Base-by-base conservation (phyloP, 2,797 vertebrate genomes). In the Hippopotamyrus pictus region DNA sequence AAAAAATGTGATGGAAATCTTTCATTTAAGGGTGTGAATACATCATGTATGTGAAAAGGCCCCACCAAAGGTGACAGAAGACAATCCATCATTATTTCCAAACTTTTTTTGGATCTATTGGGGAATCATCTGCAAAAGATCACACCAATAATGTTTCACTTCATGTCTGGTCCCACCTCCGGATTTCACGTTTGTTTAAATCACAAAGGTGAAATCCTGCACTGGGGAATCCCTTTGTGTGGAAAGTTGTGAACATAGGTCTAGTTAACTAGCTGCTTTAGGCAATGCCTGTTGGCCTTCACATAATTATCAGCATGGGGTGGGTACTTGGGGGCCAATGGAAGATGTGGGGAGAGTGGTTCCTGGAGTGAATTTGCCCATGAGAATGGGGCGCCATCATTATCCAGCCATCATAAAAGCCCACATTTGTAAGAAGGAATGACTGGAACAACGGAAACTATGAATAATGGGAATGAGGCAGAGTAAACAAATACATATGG, bases 191-290 rank as follows among this genome's bases (percentile, higher is more conserved):
- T 33, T 37, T 73, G n/a, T 89, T 65, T 44, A 83, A 57, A 50
- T 62, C 17, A 44, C 46, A 19, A 57, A 29, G 48, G 54, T 19
- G 44, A 89, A 57, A 85, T 12, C 84, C 95, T 95, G 94, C 96
- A 94, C 95, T 92, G 92, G 94, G 95, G 93, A 93, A 93, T 94
- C 91, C 92, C 88, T 92, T 84, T 89, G 91, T 93, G 93, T 91
- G 93, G 93, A 83, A 51, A 9, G 50, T 62, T 91, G 92, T 94
- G 93, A 94, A 95, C 37, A 94, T 92, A 92, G 22, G 29, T 69
- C 82, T 69, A 12, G 82, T 41, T 59, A 54, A 37, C 85, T 19
- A 87, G 88, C 76, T 25, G 53, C 92, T 93, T 93, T 93, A 93
- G 92, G 90, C 51, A 86, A 92, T 91, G 93, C 93, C 93, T 93